Percentiles rank a stretch among this genome's conserved stretches.
Conservation (phyloP, 2,888 invertebrate species). For the Pammene aurita region DNA sequence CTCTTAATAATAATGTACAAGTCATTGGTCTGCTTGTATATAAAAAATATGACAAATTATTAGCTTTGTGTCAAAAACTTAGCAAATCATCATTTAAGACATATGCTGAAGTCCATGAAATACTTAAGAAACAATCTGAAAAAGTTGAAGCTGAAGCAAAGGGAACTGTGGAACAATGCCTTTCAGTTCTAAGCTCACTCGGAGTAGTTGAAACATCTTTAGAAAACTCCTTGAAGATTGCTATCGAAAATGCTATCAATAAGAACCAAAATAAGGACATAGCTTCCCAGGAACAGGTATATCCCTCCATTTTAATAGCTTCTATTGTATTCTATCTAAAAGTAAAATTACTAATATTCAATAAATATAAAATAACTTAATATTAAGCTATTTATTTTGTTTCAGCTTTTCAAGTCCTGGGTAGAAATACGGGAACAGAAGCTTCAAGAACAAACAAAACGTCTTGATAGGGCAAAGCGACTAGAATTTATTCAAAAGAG, state of each 20-base stretch:
- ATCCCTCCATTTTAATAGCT: too few species aligned
- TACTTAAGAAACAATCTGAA: conserved; percentile 57
- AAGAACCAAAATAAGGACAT: conserved; percentile 84
- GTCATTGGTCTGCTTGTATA: conserved; percentile 87
- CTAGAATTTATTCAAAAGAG: conserved; percentile 73
- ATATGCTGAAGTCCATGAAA: conserved; percentile 61
- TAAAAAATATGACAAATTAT: conserved; percentile 85
- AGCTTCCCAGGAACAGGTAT: conserved; percentile 79
- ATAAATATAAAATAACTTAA: too few species aligned
- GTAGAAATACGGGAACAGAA: conserved; percentile 80
- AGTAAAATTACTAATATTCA: too few species aligned
- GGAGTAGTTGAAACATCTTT: conserved; percentile 57
- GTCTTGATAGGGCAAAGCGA: conserved; percentile 83
- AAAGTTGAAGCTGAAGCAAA: conserved; percentile 52
- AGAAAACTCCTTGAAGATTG: conserved; percentile 74
- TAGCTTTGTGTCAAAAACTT: conserved; percentile 55
- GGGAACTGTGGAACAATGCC: conserved; percentile 55
- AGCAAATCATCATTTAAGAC: conserved; percentile 59
- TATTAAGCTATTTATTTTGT: conserved; percentile 43
- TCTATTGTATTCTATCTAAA: too few species aligned
- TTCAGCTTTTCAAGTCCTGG: conserved; percentile 84
- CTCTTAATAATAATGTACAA: conserved; percentile 82
- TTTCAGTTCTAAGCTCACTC: conserved; percentile 53
- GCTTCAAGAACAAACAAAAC: conserved; percentile 83
- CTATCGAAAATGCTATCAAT: conserved; percentile 81